Base-by-base conservation (phyloP, 2,888 invertebrate genomes). In the Proisotoma minuta region DNA sequence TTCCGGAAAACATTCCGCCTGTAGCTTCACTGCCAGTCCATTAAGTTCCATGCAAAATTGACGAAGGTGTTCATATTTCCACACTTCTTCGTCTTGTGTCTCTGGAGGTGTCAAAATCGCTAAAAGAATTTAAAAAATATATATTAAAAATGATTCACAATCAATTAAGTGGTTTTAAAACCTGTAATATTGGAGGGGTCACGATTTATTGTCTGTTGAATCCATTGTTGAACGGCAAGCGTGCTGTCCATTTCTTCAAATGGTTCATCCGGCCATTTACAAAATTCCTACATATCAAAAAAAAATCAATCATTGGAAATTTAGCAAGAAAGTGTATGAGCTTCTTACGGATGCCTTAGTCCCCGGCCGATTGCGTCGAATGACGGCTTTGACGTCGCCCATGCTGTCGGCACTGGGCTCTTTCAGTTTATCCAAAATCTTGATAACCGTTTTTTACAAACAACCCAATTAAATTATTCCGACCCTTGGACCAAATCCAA, bases 211-310 rank as follows among this genome's bases (percentile, higher is more conserved):
- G 93, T 87, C 81, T 99, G 98, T 79, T 99, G 99, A 76, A 99
- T 98, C 77, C 92, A 98, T 78, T 98, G 98, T 77, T 98, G 99
- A 56, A 99, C 97, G 73, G 96, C 97, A 63, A 99, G 81, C 23
- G 97, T 97, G 78, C 95, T 97, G 78, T 99, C 98, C 98, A 99
- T 99, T 81, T 99, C 97, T 78, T 99, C 98, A 77, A 98, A 95
- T 0, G 91, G 88, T 80, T 97, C 93, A 83, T 97, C 96, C 39
- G 94, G 93, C 99, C 99, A 99, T 71, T 88, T 88, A 77, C 93
- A 91, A 81, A 96, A 99, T 76, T 96, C 93, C 94, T 95, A 72
- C 18, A 77, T 75, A 69, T 69, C 71, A 71, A 69, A 57, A 27
- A n/a, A 48, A 52, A 29, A 10, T 10, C 8, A 34, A 34, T 34